Evolutionary conservation across 1,140 invertebrate genomes (phyloP), one percentile per base, ranked within the genome.

Genomic region (Drosophila grimshawi): DNA sequence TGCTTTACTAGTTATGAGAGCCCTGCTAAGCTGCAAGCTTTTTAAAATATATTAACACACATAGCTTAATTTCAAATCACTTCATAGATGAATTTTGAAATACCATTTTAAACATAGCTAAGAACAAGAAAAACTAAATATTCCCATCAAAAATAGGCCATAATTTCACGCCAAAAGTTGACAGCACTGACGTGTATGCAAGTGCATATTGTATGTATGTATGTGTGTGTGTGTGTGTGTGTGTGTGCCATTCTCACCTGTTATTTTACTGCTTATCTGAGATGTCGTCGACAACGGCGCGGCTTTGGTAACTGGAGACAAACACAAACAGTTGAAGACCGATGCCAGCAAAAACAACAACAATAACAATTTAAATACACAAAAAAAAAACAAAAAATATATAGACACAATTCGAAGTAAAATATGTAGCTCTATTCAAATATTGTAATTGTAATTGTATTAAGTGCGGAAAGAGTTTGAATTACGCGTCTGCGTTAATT

Each of bases 241-340:
- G 41, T 65, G 41, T 33, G 5, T 45, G 48, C n/a, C 30, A 7
- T 27, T 27, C 75, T 80, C 65, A 79, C 71, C 82, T 86, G 82
- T 53, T 65, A 30, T 39, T 75, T 35, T 52, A 57, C 45, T 60
- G 56, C 74, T 73, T 72, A 66, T 76, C 67, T 43, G 57, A 48
- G 35, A 52, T 27, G 35, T 45, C 30, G 60, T 49, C 49, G 74
- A 59, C 62, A 55, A 27, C 61, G 78, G 72, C 78, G 78, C 63
- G 70, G 65, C 68, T 68, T 80, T 81, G 68, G 85, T 89, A 88
- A 88, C 68, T 78, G 67, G 53, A 86, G 76, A 86, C 77, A 39
- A 61, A 35, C 56, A 55, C 53, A 68, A 68, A 19, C 19, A 67
- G 39, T 49, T 62, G 45, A 49, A n/a, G 11, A 29, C 8, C 10